Evolutionary conservation across 2,113 vertebrate species (phyloP), one percentile per base, ranked within the genome.

Genomic region (Poecile atricapillus): DNA sequence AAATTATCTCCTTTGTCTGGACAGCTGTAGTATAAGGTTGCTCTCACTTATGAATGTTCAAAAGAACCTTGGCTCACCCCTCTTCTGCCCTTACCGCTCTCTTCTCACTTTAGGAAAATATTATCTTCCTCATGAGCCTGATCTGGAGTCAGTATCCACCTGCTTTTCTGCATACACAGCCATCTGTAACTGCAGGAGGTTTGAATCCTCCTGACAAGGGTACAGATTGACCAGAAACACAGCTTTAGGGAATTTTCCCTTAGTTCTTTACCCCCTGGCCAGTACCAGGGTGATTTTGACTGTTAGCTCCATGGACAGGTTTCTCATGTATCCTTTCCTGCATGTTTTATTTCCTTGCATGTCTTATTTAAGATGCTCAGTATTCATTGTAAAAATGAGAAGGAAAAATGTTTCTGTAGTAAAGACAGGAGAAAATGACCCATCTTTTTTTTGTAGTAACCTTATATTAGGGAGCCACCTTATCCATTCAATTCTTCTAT

Each of bases 51-150:
- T 35, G 37, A 86, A 83, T 22, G 53, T 53, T 74, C 31, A 94
- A 47, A 91, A 27, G 73, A 81, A 94, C 82, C 58, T 80, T 65
- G 81, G 30, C 44, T 65, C 64, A 59, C 73, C 28, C 81, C 68
- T 95, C 67, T 93, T 73, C 82, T 80, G 74, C 24, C 21, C 56
- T 89, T 97, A 92, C 31, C 46, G 22, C 37, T 91, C 77, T 84
- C 41, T 95, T 47, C 49, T 88, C 58, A 43, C 53, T 94, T 93
- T 39, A 59, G n/a, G 44, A 84, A 73, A 69, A 35, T 25, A 52
- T 13, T 68, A 13, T 47, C 31, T 81, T 69, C 52, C 74, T 37
- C 43, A 73, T 13, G 37, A 88, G 31, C 79, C 88, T 95, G 85
- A 75, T 73, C 47, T 44, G 63, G 49, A 53, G 8, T 58, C 41